Percentiles rank a stretch among this genome's conserved stretches.
These are phyloP conservation scores for Eustalomyia histrio DNA, from an alignment of 2,888 invertebrate genomes.

Conservation along the genomic window DNA sequence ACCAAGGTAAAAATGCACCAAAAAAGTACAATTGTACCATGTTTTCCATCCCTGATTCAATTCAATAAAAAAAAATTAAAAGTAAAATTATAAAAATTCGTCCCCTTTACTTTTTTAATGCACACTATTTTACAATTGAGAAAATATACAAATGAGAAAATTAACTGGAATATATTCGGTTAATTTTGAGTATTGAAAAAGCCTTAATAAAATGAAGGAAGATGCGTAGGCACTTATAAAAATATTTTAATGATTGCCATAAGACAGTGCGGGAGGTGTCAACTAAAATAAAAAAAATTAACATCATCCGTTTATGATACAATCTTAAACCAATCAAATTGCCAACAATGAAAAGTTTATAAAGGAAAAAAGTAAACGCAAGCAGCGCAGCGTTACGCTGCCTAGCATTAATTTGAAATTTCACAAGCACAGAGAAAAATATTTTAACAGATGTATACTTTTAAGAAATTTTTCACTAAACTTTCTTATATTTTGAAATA, in stretches of 20 bases:
- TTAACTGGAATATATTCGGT: slow-evolving; percentile 3
- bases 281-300: slow-evolving; percentile 19
- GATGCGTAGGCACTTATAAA: slow-evolving; percentile 37
- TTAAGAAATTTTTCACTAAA: slow-evolving; percentile 10
- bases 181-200: slow-evolving; percentile 14
- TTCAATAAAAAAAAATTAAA: slow-evolving; percentile 17
- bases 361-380: slow-evolving; percentile 51
- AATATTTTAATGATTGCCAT: slow-evolving; percentile 18
- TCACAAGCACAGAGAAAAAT: slow-evolving; percentile 51
- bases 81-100: slow-evolving; percentile 9
- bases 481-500: slow-evolving; percentile 8
- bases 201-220: slow-evolving; percentile 15
- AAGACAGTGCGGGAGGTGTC: slow-evolving; percentile 25
- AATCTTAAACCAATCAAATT: slow-evolving; percentile 44
- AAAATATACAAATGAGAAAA: neutral
- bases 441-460: slow-evolving; percentile 53
- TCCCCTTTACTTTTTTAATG: neutral
- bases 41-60: no score
- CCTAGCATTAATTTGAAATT: slow-evolving; percentile 53
- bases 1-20: no score
- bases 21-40: no score
- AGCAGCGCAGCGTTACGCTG: slow-evolving; percentile 57
- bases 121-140: neutral
- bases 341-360: slow-evolving; percentile 40
- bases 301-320: slow-evolving; percentile 32